Evolutionary conservation across 2,797 vertebrate genomes (phyloP), one percentile per base, ranked within the genome.

Genomic region (Neopelma chrysocephalum): DNA sequence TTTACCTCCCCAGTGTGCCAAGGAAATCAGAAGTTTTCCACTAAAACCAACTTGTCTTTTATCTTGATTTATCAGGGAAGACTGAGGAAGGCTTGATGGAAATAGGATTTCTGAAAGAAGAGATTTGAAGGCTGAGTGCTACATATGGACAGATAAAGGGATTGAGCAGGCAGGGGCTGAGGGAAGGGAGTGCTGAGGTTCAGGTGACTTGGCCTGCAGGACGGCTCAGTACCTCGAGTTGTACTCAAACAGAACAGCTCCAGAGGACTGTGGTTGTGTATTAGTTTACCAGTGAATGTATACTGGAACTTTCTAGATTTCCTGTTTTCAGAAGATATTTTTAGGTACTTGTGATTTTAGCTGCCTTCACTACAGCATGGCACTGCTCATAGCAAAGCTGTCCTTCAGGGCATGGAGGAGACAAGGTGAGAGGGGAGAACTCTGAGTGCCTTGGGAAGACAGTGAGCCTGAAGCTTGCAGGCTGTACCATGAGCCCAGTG

Each of bases 31-130:
- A 71, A 45, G 26, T 90, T 87, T 94, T 80, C 43, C 57, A 19
- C 58, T 69, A 53, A 76, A 92, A 77, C 16, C 10, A 66, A 18
- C 34, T 77, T 90, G 62, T 27, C 57, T 89, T 91, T 94, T 81
- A 34, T 81, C 72, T 65, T 72, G 61, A 82, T 86, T 80, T 91
- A 34, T 83, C 53, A 42, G 69, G 71, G 40, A 82, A 80, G 79
- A 40, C 71, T 91, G 75, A 87, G 82, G 72, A 92, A 78, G 77
- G 51, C 80, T 95, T 87, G 71, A 34, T 89, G 90, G 88, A 97
- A 89, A 78, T 73, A 95, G 81, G 77, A 92, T 78, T 95, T 96
- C 87, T 91, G 75, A 77, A 90, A 72, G 82, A 89, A 57, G 87
- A 91, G 72, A 84, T 92, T 91, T 72, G 85, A 82, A 89, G 56